Conservation (phyloP, 2,888 invertebrate species). For the Chromoteleia sp. region DNA sequence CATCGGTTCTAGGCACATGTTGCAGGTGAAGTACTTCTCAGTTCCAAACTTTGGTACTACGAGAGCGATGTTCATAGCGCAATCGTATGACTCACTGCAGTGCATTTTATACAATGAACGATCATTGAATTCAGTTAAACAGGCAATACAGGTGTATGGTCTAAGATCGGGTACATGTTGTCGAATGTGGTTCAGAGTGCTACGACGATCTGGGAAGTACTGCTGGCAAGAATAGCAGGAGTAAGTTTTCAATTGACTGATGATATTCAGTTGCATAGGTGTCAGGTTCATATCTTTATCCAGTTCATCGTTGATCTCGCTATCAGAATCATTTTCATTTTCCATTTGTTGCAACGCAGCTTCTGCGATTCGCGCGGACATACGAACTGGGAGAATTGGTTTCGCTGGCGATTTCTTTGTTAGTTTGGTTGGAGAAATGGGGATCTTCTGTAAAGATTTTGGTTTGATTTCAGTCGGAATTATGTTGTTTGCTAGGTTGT, state of each 20-base stretch:
- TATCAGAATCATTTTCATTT: slow-evolving; percentile 69
- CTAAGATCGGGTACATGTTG: slow-evolving; percentile 82
- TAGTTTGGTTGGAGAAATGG: slow-evolving; percentile 2
- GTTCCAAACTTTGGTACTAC: slow-evolving; percentile 80
- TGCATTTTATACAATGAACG: slow-evolving; percentile 81
- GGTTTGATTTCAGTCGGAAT: slow-evolving; percentile 16
- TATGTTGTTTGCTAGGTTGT: slow-evolving; percentile 64
- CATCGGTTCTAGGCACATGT: slow-evolving; percentile 82
- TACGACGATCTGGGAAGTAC: slow-evolving; percentile 79
- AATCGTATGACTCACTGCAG: slow-evolving; percentile 84
- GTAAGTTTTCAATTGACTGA: slow-evolving; percentile 82
- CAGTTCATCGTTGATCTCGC: slow-evolving; percentile 76
- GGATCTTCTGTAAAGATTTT: neutral
- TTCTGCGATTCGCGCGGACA: slow-evolving; percentile 47
- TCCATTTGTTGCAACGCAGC: slow-evolving; percentile 63
- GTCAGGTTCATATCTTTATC: slow-evolving; percentile 80
- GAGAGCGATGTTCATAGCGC: slow-evolving; percentile 86
- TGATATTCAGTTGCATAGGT: slow-evolving; percentile 82
- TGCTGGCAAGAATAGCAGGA: slow-evolving; percentile 81
- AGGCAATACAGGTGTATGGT: slow-evolving; percentile 82
- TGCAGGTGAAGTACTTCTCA: slow-evolving; percentile 83
- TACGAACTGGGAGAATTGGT: slow-evolving; percentile 28
- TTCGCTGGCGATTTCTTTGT: slow-evolving; percentile 21
- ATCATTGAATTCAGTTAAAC: slow-evolving; percentile 81
- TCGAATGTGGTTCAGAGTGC: slow-evolving; percentile 81